Evolutionary conservation across 1,140 invertebrate species (phyloP), one percentile per base, ranked within the genome.

Genomic region (Lethrus apterus): DNA sequence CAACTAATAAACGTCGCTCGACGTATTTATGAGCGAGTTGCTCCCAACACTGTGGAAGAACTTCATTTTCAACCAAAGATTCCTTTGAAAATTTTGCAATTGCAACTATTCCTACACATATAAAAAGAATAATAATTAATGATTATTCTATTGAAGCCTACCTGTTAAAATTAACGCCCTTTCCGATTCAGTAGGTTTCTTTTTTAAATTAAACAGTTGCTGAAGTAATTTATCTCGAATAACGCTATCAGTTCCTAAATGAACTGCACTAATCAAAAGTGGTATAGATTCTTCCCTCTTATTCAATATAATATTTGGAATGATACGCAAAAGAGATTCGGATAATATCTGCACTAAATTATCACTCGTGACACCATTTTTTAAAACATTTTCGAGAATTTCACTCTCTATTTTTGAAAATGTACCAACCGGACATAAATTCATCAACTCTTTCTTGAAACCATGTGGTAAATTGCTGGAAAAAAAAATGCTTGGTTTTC

Each of bases 11-110:
- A 41, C 84, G 69, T 55, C 79, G 72, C 58, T 87, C 84, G 1
- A 74, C 62, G 65, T 86, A 80, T 57, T 83, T 83, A 59, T 86
- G 80, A 48, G 73, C 78, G 50, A 86, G 77, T 65, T 86, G 82
- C 58, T 86, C 81, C 84, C 84, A 88, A 57, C 83, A 85, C 48
- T 84, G 74, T 1, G 81, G 82, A n/a, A 87, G 64, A 33, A 87
- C 71, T 62, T 85, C 82, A 51, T 78, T 76, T 49, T 81, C 74
- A 10, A 84, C 71, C 23, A 78, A 59, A 14, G 69, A 64, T 21
- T 68, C 70, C 26, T 76, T 75, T 10, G 70, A 65, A 49, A 67
- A 60, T 54, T 80, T 75, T 7, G 79, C 78, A 56, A 83, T 76
- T 4, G 72, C 70, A 26, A 80, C 66, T 52, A 84, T 74, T 24